phyloP scores from a whole-genome alignment of 2,113 vertebrate species.

The Ciconia stormi region DNA sequence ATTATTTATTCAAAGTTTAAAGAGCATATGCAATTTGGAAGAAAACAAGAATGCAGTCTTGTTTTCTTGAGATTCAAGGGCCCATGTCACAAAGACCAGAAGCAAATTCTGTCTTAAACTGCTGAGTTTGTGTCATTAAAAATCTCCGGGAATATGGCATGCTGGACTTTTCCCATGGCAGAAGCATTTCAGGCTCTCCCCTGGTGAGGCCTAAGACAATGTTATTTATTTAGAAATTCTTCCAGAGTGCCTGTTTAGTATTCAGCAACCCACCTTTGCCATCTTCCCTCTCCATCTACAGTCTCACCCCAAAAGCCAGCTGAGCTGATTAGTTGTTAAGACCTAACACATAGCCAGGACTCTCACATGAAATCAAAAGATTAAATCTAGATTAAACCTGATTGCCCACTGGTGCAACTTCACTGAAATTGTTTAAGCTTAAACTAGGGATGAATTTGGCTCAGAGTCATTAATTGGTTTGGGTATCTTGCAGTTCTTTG shows the following conservation, averaged over 20 bases:
- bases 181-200: background rate
- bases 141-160: background rate
- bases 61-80: background rate
- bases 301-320: background rate
- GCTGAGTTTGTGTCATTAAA: background rate
- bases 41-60: background rate
- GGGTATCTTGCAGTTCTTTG: conserved; percentile 21
- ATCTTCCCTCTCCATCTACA: background rate
- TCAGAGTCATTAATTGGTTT: conserved; percentile 32
- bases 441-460: conserved; percentile 17
- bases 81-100: background rate
- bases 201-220: background rate
- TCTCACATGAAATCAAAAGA: background rate
- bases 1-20: background rate
- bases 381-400: conserved; percentile 27
- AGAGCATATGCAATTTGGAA: background rate
- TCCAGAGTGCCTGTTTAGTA: conserved; percentile 3
- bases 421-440: conserved; percentile 37
- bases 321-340: background rate
- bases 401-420: background rate
- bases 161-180: background rate
- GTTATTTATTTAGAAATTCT: conserved; percentile 27
- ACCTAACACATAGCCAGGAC: background rate
- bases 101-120: background rate
- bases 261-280: background rate